Percentiles rank a stretch among this genome's conserved stretches.
Evolutionary conservation across 2,113 vertebrate species (phyloP).

Genomic region (Channa argus): DNA sequence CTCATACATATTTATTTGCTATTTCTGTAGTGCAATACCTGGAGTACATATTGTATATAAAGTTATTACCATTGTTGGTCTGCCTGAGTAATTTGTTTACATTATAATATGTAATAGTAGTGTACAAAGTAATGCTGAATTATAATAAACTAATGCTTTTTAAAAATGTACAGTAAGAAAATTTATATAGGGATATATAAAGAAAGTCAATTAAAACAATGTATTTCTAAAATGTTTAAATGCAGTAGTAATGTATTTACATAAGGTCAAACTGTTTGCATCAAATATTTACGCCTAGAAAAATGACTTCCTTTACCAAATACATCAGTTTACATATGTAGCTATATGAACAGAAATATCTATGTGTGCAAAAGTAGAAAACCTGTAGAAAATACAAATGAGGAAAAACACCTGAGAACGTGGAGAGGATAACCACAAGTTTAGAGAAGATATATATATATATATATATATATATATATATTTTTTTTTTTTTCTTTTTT

Average conservation of each 20-base stretch:
- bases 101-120: no score
- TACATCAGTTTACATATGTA: background rate
- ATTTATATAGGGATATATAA: background rate
- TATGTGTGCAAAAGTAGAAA: conserved; percentile 20
- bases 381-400: conserved; percentile 5
- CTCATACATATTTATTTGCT: no score
- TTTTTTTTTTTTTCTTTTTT: background rate
- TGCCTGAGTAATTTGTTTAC: no score
- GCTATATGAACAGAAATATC: conserved; percentile 8
- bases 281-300: conserved; percentile 26
- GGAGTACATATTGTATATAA: no score
- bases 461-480: no score
- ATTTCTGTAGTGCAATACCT: no score
- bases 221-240: no score
- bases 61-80: no score
- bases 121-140: background rate
- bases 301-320: background rate
- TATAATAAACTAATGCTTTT: background rate
- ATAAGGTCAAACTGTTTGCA: background rate
- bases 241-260: background rate
- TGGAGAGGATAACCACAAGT: conserved; percentile 39
- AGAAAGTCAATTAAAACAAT: background rate
- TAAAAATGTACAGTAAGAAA: background rate
- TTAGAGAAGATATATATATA: conserved; percentile 16
- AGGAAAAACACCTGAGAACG: background rate